Evolutionary conservation across 2,888 invertebrate genomes (phyloP).

Genomic region (Drepana falcataria): DNA sequence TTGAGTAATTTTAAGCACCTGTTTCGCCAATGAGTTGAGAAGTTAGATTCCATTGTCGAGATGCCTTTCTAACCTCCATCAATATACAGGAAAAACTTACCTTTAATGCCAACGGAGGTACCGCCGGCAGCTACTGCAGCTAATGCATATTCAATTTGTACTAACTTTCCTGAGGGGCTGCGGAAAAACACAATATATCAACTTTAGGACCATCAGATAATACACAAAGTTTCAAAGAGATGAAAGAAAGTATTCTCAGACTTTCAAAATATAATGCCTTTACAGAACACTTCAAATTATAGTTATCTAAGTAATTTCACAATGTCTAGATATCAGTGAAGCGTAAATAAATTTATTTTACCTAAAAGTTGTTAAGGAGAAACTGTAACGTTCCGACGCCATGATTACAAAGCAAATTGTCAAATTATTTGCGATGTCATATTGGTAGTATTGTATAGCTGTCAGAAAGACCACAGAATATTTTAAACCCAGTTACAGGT

Average conservation of each 20-base stretch:
- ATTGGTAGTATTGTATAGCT: slow-evolving; percentile 26
- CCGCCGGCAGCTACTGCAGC: slow-evolving; percentile 99
- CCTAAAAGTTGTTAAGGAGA: slow-evolving; percentile 90
- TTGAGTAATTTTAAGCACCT: no score
- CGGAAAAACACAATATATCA: slow-evolving; percentile 39
- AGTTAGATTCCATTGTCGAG: slow-evolving; percentile 3
- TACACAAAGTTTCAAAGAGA: slow-evolving; percentile 8
- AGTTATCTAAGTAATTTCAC: background rate
- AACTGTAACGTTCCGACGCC: slow-evolving; percentile 97
- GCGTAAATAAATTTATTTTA: slow-evolving; percentile 49
- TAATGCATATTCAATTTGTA: slow-evolving; percentile 99
- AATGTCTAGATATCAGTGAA: slow-evolving; percentile 5
- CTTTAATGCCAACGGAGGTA: slow-evolving; percentile 98
- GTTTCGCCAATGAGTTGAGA: background rate
- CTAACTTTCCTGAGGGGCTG: slow-evolving; percentile 99
- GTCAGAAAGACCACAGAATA: slow-evolving; percentile 10
- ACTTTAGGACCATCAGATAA: slow-evolving; percentile 12
- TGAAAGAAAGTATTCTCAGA: slow-evolving; percentile 6
- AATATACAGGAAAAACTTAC: slow-evolving; percentile 58
- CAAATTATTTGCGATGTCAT: slow-evolving; percentile 42
- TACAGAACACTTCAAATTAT: no score
- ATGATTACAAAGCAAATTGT: slow-evolving; percentile 83
- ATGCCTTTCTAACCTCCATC: slow-evolving; percentile 37
- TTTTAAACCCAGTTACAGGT: background rate
- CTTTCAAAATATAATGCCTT: no score